Conservation (phyloP, 2,888 invertebrate genomes). For the Beris morrisii region DNA sequence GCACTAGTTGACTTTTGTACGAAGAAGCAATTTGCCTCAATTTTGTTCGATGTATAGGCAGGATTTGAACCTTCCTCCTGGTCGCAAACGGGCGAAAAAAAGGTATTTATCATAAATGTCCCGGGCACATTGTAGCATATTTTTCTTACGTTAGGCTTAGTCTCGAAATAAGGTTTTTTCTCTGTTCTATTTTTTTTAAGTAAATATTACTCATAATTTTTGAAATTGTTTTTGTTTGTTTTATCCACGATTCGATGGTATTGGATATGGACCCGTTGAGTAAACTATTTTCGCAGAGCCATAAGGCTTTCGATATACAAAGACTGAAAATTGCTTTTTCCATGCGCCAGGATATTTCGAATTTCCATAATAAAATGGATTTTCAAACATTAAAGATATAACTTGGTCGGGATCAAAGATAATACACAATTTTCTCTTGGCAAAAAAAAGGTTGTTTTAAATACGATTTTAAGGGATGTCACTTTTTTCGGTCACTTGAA, state of each 20-base stretch:
- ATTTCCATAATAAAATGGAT: constrained; percentile 30
- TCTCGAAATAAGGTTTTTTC: neutral
- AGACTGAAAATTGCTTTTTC: constrained; percentile 24
- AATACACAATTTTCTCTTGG: neutral
- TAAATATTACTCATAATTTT: neutral
- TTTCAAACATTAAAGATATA: constrained; percentile 21
- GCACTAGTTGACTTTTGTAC: neutral
- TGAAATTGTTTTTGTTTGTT: too few relatives aligned
- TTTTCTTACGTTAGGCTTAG: neutral
- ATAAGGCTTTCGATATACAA: constrained; percentile 18
- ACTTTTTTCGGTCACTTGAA: too few relatives aligned
- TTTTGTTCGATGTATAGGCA: neutral
- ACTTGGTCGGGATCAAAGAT: constrained; percentile 18
- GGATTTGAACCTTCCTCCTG: too few relatives aligned
- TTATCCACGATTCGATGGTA: too few relatives aligned
- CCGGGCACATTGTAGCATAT: neutral
- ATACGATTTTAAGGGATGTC: too few relatives aligned
- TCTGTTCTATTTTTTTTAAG: neutral
- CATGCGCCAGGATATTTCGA: constrained; percentile 18
- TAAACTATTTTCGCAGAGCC: constrained; percentile 14
- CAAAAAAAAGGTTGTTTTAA: too few relatives aligned
- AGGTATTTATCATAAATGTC: neutral
- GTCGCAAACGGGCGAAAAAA: too few relatives aligned
- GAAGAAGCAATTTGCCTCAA: constrained; percentile 9
- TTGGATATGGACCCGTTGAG: constrained; percentile 8